A percentile compares a stretch with the other conserved stretches of the same genome.
These are phyloP conservation scores for Geococcyx californianus DNA, from an alignment of 2,113 vertebrate genomes.

Conservation along the genomic window DNA sequence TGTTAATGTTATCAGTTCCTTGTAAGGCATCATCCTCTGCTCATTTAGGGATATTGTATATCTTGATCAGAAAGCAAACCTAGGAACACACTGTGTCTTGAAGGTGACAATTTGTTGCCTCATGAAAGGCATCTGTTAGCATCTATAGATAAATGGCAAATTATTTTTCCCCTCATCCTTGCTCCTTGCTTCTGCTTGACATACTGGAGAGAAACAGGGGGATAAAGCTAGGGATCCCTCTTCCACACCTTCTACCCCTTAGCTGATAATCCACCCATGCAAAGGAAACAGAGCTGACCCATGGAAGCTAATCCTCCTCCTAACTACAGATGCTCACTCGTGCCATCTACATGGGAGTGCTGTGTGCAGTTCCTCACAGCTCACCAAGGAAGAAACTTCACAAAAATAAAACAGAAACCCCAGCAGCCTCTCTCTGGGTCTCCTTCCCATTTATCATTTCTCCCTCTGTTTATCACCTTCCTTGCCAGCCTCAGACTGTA, in stretches of 20 bases:
- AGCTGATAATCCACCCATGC: background rate
- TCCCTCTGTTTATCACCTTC: background rate
- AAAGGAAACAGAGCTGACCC: background rate
- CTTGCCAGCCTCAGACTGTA: background rate
- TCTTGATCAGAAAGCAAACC: background rate
- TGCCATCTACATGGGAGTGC: background rate
- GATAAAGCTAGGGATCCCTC: background rate
- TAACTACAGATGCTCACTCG: background rate
- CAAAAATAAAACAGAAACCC: background rate
- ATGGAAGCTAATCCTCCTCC: background rate
- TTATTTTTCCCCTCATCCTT: background rate
- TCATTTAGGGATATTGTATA: background rate
- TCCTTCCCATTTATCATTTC: background rate
- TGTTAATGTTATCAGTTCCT: background rate
- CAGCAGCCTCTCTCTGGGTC: background rate
- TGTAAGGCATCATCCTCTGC: background rate
- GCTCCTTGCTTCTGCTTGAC: background rate
- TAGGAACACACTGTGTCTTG: background rate
- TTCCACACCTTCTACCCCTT: background rate
- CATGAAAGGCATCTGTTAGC: background rate
- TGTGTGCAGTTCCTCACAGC: background rate
- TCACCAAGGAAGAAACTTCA: background rate
- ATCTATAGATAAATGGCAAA: background rate
- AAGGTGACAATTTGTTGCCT: background rate
- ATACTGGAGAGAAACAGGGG: background rate